A percentile compares a stretch with the other conserved stretches of the same genome.
These are phyloP conservation scores for Corythornis vintsioides DNA, from an alignment of 2,113 vertebrate species.

Conservation along the genomic window DNA sequence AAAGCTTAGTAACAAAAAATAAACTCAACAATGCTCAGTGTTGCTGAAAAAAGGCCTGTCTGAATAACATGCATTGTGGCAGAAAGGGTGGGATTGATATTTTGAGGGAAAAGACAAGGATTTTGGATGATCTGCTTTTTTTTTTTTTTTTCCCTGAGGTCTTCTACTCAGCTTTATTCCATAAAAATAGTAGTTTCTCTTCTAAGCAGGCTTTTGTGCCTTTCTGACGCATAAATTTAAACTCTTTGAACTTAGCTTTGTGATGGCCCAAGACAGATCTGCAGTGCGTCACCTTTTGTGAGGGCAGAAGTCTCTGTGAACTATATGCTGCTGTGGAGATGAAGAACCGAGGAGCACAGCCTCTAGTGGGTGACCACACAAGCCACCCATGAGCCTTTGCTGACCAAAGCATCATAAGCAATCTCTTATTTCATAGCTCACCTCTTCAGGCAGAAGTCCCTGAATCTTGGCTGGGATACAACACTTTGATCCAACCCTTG, in stretches of 20 bases:
- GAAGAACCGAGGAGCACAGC: neutral
- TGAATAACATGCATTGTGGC: neutral
- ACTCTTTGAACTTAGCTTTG: neutral
- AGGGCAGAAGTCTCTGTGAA: neutral
- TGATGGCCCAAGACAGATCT: neutral
- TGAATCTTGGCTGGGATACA: neutral
- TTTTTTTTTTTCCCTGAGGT: neutral
- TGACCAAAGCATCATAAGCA: neutral
- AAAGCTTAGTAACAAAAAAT: neutral
- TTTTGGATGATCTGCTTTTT: neutral
- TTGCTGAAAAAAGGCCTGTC: neutral
- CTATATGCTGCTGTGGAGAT: neutral
- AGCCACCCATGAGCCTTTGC: neutral
- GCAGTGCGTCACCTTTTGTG: neutral
- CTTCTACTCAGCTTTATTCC: neutral
- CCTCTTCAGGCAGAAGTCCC: neutral
- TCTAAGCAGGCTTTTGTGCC: neutral
- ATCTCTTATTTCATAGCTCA: accelerated
- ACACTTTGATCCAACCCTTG: neutral
- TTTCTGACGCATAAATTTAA: neutral
- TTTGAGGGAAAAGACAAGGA: neutral
- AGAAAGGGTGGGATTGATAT: neutral
- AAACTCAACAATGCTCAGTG: neutral
- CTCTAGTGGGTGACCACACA: neutral
- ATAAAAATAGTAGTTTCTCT: neutral